Evolutionary conservation across 2,888 invertebrate genomes (phyloP), one percentile per base, ranked within the genome.

Genomic region (Brachyopa scutellaris): DNA sequence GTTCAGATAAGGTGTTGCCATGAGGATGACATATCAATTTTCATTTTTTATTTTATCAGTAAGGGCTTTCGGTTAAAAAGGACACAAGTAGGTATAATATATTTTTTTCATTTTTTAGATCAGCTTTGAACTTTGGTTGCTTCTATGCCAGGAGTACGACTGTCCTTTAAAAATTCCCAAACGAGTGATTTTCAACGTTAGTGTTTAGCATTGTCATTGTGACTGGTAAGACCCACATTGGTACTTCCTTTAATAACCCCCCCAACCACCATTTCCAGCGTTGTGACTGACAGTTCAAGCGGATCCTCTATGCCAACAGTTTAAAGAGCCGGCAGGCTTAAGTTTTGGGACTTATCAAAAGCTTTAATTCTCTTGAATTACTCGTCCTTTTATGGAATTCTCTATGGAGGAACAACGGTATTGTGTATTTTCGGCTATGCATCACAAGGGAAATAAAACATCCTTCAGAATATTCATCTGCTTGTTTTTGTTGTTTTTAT

Each of bases 121-220:
- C 3, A 26, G 26, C 26, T 26, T 21, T 42, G 13, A 69, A 69
- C 36, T 69, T 69, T 47, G 47, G 31, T 40, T 51, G 11, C n/a
- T 11, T 29, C 29, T 9, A n/a, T 3, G 15, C 9, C 4, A 9
- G 40, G 23, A 7, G 45, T 19, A 15, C 17, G 19, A 38, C 49
- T 38, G 13, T 6, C 31, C 11, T 26, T 40, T 21, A 2, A 9
- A 11, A 9, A 51, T 51, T 53, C 70, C 70, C 70, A 23, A 11
- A 51, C 40, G 61, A 51, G 42, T 33, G 42, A 51, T 61, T 61
- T 72, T 23, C 33, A 7, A 40, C 31, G 31, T n/a, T n/a, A 70
- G 40, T 70, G 70, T 51, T 49, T 59, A 40, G 51, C 59, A 61
- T 40, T 40, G 59, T 31, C 61, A 53, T 42, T 42, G 70, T 21